Conservation (phyloP, 2,888 invertebrate genomes). For the Malachius bipustulatus region DNA sequence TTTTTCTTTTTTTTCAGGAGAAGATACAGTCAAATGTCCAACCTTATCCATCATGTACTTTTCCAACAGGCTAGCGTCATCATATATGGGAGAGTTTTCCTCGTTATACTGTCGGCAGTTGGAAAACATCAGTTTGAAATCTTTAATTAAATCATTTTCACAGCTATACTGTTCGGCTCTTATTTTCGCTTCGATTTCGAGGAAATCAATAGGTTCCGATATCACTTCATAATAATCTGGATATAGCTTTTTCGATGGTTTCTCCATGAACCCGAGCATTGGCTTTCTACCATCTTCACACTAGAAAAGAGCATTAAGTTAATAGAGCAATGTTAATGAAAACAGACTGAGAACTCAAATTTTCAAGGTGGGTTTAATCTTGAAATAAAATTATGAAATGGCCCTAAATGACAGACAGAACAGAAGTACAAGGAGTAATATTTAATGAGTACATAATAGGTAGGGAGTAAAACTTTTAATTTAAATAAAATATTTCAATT, state of each 20-base stretch:
- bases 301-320: too few species aligned
- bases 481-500: too few species aligned
- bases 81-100: conserved; percentile 88
- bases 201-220: conserved; percentile 87
- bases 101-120: conserved; percentile 97
- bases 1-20: conserved; percentile 43
- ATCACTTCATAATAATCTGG: conserved; percentile 94
- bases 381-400: too few species aligned
- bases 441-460: too few species aligned
- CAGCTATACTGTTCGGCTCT: conserved; percentile 71
- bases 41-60: conserved; percentile 72
- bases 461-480: too few species aligned
- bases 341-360: too few species aligned
- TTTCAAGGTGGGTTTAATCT: too few species aligned
- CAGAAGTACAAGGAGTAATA: too few species aligned
- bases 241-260: conserved; percentile 88
- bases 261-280: conserved; percentile 88
- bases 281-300: conserved; percentile 71
- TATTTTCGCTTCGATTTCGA: conserved; percentile 85
- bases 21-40: conserved; percentile 48
- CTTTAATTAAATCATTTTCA: conserved; percentile 75
- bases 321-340: too few species aligned
- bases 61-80: conserved; percentile 84
- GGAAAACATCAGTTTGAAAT: conserved; percentile 88
- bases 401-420: too few species aligned